Conservation (phyloP, 2,113 vertebrate genomes). For the Hemiprocne comata region DNA sequence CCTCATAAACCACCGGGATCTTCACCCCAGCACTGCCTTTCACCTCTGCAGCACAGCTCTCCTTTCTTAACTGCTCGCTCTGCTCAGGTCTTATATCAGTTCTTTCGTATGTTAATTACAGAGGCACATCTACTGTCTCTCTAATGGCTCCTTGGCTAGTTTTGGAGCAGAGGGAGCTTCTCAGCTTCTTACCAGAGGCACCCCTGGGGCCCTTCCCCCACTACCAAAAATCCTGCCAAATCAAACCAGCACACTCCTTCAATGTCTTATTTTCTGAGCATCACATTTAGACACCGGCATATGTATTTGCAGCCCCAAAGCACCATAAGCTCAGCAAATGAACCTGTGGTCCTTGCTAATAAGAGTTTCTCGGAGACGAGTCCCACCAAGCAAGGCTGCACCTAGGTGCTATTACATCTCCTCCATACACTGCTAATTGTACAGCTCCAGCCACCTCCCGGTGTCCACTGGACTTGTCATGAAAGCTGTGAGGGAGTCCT, state of each 20-base stretch:
- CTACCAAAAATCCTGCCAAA: too few relatives aligned
- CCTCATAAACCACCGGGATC: too few relatives aligned
- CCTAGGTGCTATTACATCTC: not conserved
- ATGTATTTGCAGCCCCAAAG: not conserved
- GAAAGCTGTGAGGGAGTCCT: not conserved
- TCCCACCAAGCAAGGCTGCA: not conserved
- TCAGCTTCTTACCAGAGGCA: too few relatives aligned
- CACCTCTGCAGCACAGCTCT: too few relatives aligned
- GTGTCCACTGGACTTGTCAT: accelerated
- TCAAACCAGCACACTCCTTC: not conserved
- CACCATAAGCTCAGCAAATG: not conserved
- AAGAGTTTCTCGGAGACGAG: not conserved
- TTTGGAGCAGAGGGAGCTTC: too few relatives aligned
- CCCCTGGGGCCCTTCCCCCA: too few relatives aligned
- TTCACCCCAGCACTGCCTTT: too few relatives aligned
- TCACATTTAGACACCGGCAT: not conserved
- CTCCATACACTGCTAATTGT: not conserved
- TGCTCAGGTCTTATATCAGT: too few relatives aligned
- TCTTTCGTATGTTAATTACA: too few relatives aligned
- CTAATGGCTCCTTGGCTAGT: too few relatives aligned
- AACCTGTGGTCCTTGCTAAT: not conserved
- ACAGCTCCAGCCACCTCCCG: not conserved
- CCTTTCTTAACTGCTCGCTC: too few relatives aligned
- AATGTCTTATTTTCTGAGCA: not conserved
- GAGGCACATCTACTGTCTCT: too few relatives aligned